Conservation (phyloP, 2,888 invertebrate genomes). For the Conus canariensis region DNA sequence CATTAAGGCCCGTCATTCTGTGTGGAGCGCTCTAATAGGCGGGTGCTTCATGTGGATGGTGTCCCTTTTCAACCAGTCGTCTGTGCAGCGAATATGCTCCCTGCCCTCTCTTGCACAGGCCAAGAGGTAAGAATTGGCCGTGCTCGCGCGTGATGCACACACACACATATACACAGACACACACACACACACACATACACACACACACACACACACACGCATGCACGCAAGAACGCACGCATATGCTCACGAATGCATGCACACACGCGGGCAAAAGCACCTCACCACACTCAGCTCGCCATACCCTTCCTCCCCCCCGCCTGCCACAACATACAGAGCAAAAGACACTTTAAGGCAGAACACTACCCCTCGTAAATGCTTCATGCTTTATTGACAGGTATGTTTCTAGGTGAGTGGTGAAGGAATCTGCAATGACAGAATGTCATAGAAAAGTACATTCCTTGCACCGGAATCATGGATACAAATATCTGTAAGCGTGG, state of each 20-base stretch:
- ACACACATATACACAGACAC: background rate
- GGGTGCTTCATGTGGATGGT: conserved; percentile 58
- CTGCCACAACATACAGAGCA: too few relatives aligned
- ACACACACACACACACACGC: background rate
- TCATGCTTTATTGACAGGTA: too few relatives aligned
- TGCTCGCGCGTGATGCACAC: background rate
- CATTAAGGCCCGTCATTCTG: conserved; percentile 55
- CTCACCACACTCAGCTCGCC: too few relatives aligned
- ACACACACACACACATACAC: background rate
- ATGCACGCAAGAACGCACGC: background rate
- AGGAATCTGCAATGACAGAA: too few relatives aligned
- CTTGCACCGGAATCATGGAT: too few relatives aligned
- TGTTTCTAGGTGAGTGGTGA: too few relatives aligned
- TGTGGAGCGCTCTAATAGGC: conserved; percentile 58
- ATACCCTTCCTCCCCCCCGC: too few relatives aligned
- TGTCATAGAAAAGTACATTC: too few relatives aligned
- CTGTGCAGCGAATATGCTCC: conserved; percentile 60
- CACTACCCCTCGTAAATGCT: too few relatives aligned
- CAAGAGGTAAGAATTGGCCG: conserved; percentile 44
- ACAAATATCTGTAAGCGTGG: too few relatives aligned
- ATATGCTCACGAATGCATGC: background rate
- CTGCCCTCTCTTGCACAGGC: conserved; percentile 56
- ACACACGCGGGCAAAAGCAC: too few relatives aligned
- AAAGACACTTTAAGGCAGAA: too few relatives aligned
- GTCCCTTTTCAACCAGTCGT: conserved; percentile 61